These are phyloP conservation scores for Oligia strigilis DNA, from an alignment of 2,888 invertebrate genomes.

Conservation along the genomic window DNA sequence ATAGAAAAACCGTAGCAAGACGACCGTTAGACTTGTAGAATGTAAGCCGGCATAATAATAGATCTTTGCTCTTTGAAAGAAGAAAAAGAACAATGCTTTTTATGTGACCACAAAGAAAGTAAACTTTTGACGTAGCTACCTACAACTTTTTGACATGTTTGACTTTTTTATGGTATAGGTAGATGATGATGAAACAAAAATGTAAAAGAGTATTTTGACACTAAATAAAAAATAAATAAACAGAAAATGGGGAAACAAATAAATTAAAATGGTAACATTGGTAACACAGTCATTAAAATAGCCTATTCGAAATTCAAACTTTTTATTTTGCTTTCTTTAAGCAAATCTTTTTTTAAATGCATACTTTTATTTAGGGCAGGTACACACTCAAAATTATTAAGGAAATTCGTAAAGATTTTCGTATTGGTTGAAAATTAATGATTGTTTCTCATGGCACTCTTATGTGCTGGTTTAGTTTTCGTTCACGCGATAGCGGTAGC, in stretches of 20 bases:
- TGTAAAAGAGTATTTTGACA: neutral
- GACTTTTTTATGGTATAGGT: neutral
- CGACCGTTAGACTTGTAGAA: slow-evolving; percentile 75
- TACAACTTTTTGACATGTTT: slow-evolving; percentile 7
- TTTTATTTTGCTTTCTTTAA: neutral
- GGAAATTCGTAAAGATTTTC: neutral
- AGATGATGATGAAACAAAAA: neutral
- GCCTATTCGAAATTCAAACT: neutral
- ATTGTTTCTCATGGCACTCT: slow-evolving; percentile 43
- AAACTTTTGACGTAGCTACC: slow-evolving; percentile 25
- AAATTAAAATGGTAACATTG: neutral
- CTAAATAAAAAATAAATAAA: neutral
- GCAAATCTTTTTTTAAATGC: neutral
- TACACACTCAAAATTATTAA: neutral
- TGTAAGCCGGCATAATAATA: slow-evolving; percentile 69
- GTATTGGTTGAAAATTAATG: slow-evolving; percentile 18
- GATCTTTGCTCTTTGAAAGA: slow-evolving; percentile 63
- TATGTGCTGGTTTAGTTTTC: slow-evolving; percentile 47
- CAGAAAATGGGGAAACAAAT: neutral
- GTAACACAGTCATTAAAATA: neutral
- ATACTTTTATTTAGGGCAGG: neutral
- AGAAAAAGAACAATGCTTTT: slow-evolving; percentile 63
- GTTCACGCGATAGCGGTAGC: slow-evolving; percentile 51
- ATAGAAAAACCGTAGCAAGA: slow-evolving; percentile 77
- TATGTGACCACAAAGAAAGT: slow-evolving; percentile 51